These are phyloP conservation scores for Sebastes iracundus DNA, from an alignment of 2,797 vertebrate species.

Conservation along the genomic window DNA sequence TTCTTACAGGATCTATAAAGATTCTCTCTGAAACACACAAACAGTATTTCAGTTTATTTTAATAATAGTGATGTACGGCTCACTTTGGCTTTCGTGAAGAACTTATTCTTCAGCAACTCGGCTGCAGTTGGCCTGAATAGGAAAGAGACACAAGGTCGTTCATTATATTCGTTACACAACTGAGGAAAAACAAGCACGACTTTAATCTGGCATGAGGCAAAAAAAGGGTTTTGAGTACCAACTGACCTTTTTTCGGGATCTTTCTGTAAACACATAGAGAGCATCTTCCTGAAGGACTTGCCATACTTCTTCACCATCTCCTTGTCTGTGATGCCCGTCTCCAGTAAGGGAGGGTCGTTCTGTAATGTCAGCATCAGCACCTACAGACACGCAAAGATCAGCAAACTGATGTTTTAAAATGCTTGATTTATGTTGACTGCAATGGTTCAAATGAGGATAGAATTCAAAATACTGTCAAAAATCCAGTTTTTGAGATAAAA, in stretches of 20 bases:
- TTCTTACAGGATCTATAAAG: neutral
- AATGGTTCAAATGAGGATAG: no score
- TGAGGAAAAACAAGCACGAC: neutral
- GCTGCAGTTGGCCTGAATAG: conserved; percentile 93
- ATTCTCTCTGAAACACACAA: neutral
- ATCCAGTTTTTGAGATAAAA: no score
- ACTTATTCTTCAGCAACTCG: conserved; percentile 94
- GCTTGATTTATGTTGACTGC: no score
- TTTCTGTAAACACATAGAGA: conserved; percentile 96
- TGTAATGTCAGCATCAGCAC: conserved; percentile 97
- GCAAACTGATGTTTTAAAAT: neutral
- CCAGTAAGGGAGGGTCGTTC: conserved; percentile 94
- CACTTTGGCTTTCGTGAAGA: conserved; percentile 98
- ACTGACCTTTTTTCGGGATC: conserved; percentile 96
- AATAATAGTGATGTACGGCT: neutral
- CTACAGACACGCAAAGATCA: conserved; percentile 62
- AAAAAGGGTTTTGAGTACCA: neutral
- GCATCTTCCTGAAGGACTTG: conserved; percentile 98
- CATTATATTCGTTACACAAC: conserved; percentile 11
- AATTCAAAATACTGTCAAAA: no score
- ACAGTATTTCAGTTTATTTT: neutral
- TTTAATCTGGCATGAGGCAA: neutral
- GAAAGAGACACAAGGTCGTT: conserved; percentile 6
- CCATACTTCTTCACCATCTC: conserved; percentile 98
- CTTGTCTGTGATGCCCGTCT: conserved; percentile 97